These are phyloP conservation scores for Eristalis arbustorum DNA, from an alignment of 2,888 invertebrate species.

Conservation along the genomic window DNA sequence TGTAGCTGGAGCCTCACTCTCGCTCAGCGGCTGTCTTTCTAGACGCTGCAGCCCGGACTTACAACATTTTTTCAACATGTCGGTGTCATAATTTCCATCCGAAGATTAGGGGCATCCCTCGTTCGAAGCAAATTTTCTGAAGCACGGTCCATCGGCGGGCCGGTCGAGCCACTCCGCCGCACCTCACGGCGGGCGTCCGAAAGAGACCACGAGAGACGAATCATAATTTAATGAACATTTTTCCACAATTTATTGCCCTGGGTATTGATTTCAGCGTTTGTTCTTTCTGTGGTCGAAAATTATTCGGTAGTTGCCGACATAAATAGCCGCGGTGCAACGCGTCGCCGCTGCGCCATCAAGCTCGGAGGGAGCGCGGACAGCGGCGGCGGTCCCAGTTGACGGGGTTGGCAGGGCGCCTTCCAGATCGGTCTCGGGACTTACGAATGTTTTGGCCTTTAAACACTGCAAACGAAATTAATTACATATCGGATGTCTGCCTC, in stretches of 20 bases:
- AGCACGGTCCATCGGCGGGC: background rate
- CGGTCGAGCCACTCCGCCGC: background rate
- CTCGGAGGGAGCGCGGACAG: background rate
- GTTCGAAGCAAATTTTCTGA: slow-evolving; percentile 56
- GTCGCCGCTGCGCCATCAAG: slow-evolving; percentile 20
- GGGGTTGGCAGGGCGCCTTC: slow-evolving; percentile 3
- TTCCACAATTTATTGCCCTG: slow-evolving; percentile 79
- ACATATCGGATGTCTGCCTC: slow-evolving; percentile 76
- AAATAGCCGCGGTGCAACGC: slow-evolving; percentile 79
- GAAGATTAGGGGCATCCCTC: slow-evolving; percentile 64
- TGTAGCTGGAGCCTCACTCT: slow-evolving; percentile 28
- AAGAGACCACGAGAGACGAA: slow-evolving; percentile 59
- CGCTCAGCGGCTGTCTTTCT: slow-evolving; percentile 65
- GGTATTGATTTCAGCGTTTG: slow-evolving; percentile 80
- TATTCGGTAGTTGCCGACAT: slow-evolving; percentile 79
- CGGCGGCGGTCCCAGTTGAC: background rate
- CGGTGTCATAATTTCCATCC: slow-evolving; percentile 65
- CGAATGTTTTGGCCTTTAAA: slow-evolving; percentile 70
- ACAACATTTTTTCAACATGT: slow-evolving; percentile 68
- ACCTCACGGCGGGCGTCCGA: slow-evolving; percentile 50
- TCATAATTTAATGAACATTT: slow-evolving; percentile 79
- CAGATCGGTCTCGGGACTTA: slow-evolving; percentile 32
- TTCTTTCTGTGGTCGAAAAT: slow-evolving; percentile 70
- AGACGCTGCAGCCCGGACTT: slow-evolving; percentile 18
- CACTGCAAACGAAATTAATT: slow-evolving; percentile 77